Evolutionary conservation across 2,888 invertebrate species (phyloP).

Genomic region (Drosophila borborema): DNA sequence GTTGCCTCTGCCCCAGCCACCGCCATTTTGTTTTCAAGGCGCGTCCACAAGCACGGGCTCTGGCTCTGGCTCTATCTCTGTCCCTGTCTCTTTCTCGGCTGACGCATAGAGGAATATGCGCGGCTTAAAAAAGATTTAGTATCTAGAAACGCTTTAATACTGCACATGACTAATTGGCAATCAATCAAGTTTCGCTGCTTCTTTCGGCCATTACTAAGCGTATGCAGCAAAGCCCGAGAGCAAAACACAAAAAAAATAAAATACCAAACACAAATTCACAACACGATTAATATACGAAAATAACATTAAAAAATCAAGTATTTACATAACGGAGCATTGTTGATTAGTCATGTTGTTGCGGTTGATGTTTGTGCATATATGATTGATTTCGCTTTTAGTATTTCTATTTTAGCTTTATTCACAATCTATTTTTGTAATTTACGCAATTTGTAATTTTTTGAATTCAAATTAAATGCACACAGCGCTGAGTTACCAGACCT

Average conservation of each 20-base stretch:
- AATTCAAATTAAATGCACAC: slow-evolving; percentile 26
- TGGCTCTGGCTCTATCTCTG: not conserved
- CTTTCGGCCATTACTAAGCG: slow-evolving; percentile 58
- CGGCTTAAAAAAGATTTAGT: slow-evolving; percentile 52
- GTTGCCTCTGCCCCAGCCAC: not conserved
- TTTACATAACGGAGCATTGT: slow-evolving; percentile 45
- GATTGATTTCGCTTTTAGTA: slow-evolving; percentile 31
- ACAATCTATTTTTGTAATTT: slow-evolving; percentile 35
- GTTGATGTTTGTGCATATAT: slow-evolving; percentile 25
- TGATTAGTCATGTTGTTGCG: slow-evolving; percentile 43
- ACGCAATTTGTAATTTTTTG: slow-evolving; percentile 19
- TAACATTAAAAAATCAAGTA: slow-evolving; percentile 27
- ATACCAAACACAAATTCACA: slow-evolving; percentile 13
- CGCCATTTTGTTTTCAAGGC: slow-evolving; percentile 41
- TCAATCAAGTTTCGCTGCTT: slow-evolving; percentile 66
- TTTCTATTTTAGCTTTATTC: slow-evolving; percentile 31
- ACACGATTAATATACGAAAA: slow-evolving; percentile 11
- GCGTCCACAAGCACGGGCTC: not conserved
- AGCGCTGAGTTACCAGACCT: slow-evolving; percentile 1
- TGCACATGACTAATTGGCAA: slow-evolving; percentile 72
- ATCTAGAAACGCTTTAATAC: slow-evolving; percentile 58
- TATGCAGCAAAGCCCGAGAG: slow-evolving; percentile 32
- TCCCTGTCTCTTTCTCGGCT: slow-evolving; percentile 8
- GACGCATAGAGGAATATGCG: slow-evolving; percentile 45
- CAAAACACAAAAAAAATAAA: slow-evolving; percentile 14